Percentiles rank a stretch among this genome's conserved stretches.
These are phyloP conservation scores for Tetheella fluctuosa DNA, from an alignment of 2,888 invertebrate species.

Conservation along the genomic window DNA sequence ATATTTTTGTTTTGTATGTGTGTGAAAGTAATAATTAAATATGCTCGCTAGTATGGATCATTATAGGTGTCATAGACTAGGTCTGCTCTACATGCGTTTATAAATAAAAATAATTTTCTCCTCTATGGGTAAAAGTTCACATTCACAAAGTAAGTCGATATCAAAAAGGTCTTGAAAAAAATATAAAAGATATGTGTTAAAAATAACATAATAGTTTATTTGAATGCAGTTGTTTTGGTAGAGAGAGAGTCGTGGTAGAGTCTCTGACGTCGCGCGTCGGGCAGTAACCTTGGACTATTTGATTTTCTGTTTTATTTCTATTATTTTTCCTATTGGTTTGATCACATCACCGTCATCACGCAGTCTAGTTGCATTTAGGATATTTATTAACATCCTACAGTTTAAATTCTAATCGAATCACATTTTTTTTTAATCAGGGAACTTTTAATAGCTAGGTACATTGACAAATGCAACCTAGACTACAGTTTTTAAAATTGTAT, in stretches of 20 bases:
- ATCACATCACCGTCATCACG: constrained; percentile 42
- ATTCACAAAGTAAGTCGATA: too few relatives aligned
- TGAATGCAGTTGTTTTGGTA: too few relatives aligned
- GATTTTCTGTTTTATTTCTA: constrained; percentile 25
- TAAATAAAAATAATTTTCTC: too few relatives aligned
- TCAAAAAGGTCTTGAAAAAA: neutral
- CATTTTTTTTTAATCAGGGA: constrained; percentile 13
- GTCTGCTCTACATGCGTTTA: too few relatives aligned
- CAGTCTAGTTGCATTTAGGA: constrained; percentile 16
- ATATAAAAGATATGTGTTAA: too few relatives aligned
- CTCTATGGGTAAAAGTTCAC: too few relatives aligned
- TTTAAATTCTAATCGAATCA: constrained; percentile 12
- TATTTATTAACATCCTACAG: constrained; percentile 19
- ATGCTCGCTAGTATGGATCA: too few relatives aligned
- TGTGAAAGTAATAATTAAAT: too few relatives aligned
- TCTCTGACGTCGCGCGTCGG: too few relatives aligned
- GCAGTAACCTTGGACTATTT: constrained; percentile 12
- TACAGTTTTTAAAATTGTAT: too few relatives aligned
- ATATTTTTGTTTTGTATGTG: neutral
- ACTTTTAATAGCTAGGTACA: neutral
- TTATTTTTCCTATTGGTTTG: constrained; percentile 36
- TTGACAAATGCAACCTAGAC: neutral
- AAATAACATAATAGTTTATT: neutral
- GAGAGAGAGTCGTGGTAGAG: neutral
- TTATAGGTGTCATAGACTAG: too few relatives aligned